phyloP scores from a whole-genome alignment of 2,113 vertebrate genomes.

The Vimba vimba region DNA sequence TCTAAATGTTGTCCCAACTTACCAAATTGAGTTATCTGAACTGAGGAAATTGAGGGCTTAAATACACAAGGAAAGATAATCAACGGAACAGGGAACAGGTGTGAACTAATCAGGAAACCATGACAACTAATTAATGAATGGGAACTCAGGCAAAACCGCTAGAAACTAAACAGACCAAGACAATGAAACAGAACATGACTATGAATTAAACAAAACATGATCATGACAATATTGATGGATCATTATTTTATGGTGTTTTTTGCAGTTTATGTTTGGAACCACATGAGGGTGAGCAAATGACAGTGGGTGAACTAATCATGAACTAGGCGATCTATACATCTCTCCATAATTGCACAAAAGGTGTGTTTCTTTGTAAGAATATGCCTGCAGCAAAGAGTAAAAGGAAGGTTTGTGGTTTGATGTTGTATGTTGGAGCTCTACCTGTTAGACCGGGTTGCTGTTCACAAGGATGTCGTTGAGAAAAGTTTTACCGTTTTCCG shows the following conservation, averaged over 20 bases:
- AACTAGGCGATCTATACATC: background rate
- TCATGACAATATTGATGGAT: background rate
- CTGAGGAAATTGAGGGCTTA: too few species aligned
- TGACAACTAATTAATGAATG: too few species aligned
- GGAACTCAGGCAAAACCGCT: too few species aligned
- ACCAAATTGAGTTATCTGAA: too few species aligned
- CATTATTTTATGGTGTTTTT: background rate
- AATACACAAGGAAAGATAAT: too few species aligned
- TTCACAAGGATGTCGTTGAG: background rate
- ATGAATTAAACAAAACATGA: too few species aligned
- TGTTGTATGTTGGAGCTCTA: background rate
- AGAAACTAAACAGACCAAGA: too few species aligned
- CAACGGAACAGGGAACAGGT: too few species aligned
- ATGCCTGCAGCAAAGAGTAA: background rate
- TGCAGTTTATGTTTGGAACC: background rate
- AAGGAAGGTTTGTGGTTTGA: background rate
- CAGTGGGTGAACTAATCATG: background rate
- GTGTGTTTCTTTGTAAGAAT: background rate
- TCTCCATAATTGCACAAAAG: background rate
- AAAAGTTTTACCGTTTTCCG: background rate
- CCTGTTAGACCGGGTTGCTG: slow-evolving; percentile 7
- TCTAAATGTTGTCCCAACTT: too few species aligned
- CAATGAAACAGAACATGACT: too few species aligned
- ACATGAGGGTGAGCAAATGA: background rate
- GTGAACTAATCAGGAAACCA: too few species aligned